Conservation (phyloP, 2,888 invertebrate species). For the Patella depressa region DNA sequence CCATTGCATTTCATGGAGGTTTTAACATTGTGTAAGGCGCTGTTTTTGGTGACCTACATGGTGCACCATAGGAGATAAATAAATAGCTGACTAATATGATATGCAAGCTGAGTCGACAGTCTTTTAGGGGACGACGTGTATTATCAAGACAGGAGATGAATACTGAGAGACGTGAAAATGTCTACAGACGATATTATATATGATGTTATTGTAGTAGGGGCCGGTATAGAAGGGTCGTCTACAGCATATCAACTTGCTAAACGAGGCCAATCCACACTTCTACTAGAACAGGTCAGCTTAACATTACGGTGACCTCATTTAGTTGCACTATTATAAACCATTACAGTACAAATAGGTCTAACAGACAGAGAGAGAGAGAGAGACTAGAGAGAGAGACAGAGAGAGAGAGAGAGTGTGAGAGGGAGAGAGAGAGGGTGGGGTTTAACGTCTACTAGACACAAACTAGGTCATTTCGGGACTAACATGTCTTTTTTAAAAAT, state of each 20-base stretch:
- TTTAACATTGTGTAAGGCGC: too few relatives aligned
- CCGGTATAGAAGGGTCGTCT: conserved; percentile 67
- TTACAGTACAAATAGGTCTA: background rate
- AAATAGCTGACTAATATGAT: too few relatives aligned
- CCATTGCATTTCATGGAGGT: too few relatives aligned
- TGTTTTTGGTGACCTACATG: too few relatives aligned
- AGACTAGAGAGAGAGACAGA: background rate
- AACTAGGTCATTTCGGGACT: too few relatives aligned
- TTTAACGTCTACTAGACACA: too few relatives aligned
- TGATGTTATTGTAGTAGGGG: conserved; percentile 67
- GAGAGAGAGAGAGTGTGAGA: background rate
- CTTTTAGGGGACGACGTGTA: too few relatives aligned
- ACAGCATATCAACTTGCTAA: conserved; percentile 67
- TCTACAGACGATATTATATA: conserved; percentile 29
- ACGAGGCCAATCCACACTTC: conserved; percentile 54
- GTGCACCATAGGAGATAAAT: too few relatives aligned
- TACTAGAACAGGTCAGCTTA: conserved; percentile 65
- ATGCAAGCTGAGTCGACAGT: too few relatives aligned
- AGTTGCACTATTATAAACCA: background rate
- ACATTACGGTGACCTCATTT: background rate
- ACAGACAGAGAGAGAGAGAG: background rate
- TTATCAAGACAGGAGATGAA: too few relatives aligned
- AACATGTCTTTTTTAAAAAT: too few relatives aligned
- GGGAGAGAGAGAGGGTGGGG: background rate
- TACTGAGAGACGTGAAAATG: too few relatives aligned